Base-by-base conservation (phyloP, 2,888 invertebrate species). In the Torymus auratus region DNA sequence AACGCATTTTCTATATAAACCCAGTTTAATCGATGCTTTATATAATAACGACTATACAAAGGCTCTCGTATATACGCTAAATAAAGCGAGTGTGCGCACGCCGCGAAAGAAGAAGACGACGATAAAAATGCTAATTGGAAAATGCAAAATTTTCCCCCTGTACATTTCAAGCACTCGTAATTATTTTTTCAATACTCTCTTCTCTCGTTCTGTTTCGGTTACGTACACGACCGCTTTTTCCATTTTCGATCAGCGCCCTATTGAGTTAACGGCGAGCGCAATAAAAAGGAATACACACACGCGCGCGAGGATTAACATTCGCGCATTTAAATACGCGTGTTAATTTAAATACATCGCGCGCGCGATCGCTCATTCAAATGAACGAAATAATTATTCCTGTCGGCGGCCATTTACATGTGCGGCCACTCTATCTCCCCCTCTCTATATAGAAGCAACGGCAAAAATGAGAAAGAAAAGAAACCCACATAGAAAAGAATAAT, bases 371-470 rank as follows among this genome's bases (percentile, higher is more conserved):
- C 76, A 69, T 81, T 68, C 71, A 73, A 81, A 72, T 41, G 68
- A 68, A 68, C 68, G 60, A 77, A 81, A 77, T 72, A 81, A 81
- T 77, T 81, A 77, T 81, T 77, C 77, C 62, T 64, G 62, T 14
- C 52, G 52, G n/a, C 53, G 41, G 7, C 56, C 65, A 75, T 80
- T 61, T 62, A 15, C 69, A 70, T 70, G 23, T 70, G 23, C 17
- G 60, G 5, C 60, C 20, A 52, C 7, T 15, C 7, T 41, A 1
- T 7, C 41, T 7, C 41, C 7, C 41, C 7, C 41, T 41, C 28
- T 41, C 41, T 41, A 67, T 14, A 53, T 3, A 50, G 50, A 60
- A 23, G 15, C n/a, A 55, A 58, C n/a, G n/a, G 23, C 20, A 50
- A 77, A 62, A 20, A n/a, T 28, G 13, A 11, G 55, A 15, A 41